These are phyloP conservation scores for Drosophila borborema DNA, from an alignment of 2,888 invertebrate species.

Conservation along the genomic window DNA sequence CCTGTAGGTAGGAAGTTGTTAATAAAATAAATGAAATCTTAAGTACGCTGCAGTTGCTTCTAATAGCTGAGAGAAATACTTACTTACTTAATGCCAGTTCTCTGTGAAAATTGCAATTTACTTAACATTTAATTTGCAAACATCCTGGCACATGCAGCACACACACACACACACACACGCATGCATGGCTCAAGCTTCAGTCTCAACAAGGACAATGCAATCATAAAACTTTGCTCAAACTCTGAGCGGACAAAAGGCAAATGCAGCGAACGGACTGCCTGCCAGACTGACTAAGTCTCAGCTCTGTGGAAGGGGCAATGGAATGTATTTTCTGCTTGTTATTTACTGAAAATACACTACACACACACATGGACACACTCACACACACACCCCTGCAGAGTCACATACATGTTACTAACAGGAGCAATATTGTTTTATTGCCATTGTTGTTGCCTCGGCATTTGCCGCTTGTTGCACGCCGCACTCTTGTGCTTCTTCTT, in stretches of 20 bases:
- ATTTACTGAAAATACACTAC: conserved; percentile 31
- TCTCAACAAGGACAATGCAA: conserved; percentile 16
- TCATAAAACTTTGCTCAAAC: conserved; percentile 29
- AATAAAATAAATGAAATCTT: conserved; percentile 62
- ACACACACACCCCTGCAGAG: neutral
- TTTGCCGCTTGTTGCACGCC: conserved; percentile 34
- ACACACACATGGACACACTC: neutral
- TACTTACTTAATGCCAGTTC: conserved; percentile 18
- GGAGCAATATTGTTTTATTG: conserved; percentile 33
- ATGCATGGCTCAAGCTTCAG: conserved; percentile 20
- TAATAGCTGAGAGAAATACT: conserved; percentile 29
- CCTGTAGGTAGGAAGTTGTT: conserved; percentile 30
- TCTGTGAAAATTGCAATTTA: conserved; percentile 45
- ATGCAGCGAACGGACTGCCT: conserved; percentile 7
- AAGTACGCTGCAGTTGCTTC: conserved; percentile 35
- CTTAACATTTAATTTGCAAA: conserved; percentile 56
- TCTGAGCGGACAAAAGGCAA: conserved; percentile 22
- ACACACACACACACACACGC: no score
- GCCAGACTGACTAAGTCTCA: neutral
- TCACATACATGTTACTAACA: neutral
- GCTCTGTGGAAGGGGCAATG: neutral
- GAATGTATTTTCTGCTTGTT: conserved; percentile 20
- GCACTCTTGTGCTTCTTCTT: neutral
- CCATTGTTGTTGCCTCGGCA: conserved; percentile 19
- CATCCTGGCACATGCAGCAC: conserved; percentile 12